Percentiles rank a stretch among this genome's conserved stretches.
Evolutionary conservation across 2,888 invertebrate genomes (phyloP).

Genomic region (Xestia rhomboidea): DNA sequence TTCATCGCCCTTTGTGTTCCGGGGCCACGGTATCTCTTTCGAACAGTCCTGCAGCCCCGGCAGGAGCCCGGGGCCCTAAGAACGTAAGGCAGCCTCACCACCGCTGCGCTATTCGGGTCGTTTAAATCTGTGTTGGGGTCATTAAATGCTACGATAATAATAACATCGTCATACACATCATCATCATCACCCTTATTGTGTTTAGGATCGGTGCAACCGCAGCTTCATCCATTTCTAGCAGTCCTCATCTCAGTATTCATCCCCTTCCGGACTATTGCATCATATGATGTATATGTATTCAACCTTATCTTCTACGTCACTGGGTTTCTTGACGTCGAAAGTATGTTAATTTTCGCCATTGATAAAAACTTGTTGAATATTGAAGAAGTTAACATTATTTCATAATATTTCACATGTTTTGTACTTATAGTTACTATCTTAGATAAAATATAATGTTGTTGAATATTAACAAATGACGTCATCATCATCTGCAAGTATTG

Average conservation of each 20-base stretch:
- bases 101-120: too few species aligned
- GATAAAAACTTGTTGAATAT: neutral
- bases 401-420: constrained; percentile 24
- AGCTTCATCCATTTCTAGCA: neutral
- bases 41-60: too few species aligned
- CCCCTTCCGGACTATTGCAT: neutral
- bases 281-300: neutral
- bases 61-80: too few species aligned
- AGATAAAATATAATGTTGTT: constrained; percentile 10
- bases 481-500: constrained; percentile 23
- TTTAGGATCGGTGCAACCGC: neutral
- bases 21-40: too few species aligned
- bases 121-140: neutral
- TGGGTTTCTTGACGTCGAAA: neutral
- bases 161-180: neutral
- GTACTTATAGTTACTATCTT: neutral
- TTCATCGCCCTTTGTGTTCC: too few species aligned
- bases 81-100: too few species aligned
- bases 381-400: constrained; percentile 1
- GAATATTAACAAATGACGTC: constrained; percentile 26
- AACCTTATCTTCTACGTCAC: neutral
- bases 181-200: neutral
- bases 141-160: neutral
- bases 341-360: neutral
- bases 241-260: neutral